Percentiles rank a stretch among this genome's conserved stretches.
These are phyloP conservation scores for Gymnoscopelus microlampas DNA, from an alignment of 2,797 vertebrate species.

Conservation along the genomic window DNA sequence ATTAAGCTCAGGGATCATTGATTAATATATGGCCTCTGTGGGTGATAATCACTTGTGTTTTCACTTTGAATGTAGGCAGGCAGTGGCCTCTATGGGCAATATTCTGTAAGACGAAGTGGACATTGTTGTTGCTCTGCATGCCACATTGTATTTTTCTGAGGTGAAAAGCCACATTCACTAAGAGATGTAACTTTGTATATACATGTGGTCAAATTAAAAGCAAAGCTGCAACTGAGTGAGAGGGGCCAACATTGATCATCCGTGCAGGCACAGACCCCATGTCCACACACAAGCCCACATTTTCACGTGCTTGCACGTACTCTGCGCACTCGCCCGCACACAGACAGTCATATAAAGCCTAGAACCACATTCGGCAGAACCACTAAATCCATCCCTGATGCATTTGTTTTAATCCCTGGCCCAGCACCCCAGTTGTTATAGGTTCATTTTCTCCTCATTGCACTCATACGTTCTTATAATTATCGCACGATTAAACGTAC, in stretches of 20 bases:
- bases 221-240: slow-evolving; percentile 52
- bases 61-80: slow-evolving; percentile 62
- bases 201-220: slow-evolving; percentile 43
- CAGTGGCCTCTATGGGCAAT: slow-evolving; percentile 78
- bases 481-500: too few relatives aligned
- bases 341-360: too few relatives aligned
- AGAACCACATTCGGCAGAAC: too few relatives aligned
- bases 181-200: slow-evolving; percentile 48
- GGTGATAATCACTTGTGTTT: slow-evolving; percentile 41
- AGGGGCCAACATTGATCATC: slow-evolving; percentile 55
- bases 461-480: too few relatives aligned
- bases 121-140: slow-evolving; percentile 41
- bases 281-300: neutral
- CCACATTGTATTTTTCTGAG: slow-evolving; percentile 34
- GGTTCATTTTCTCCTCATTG: too few relatives aligned
- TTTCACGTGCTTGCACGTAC: slow-evolving; percentile 5
- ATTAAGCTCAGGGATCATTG: slow-evolving; percentile 52
- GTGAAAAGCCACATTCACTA: slow-evolving; percentile 43
- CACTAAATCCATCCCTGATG: too few relatives aligned
- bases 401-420: too few relatives aligned
- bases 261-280: slow-evolving; percentile 35
- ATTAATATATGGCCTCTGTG: slow-evolving; percentile 50
- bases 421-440: too few relatives aligned
- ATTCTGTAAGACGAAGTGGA: slow-evolving; percentile 65
- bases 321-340: too few relatives aligned